phyloP scores from a whole-genome alignment of 2,113 vertebrate species.

The Lota lota region DNA sequence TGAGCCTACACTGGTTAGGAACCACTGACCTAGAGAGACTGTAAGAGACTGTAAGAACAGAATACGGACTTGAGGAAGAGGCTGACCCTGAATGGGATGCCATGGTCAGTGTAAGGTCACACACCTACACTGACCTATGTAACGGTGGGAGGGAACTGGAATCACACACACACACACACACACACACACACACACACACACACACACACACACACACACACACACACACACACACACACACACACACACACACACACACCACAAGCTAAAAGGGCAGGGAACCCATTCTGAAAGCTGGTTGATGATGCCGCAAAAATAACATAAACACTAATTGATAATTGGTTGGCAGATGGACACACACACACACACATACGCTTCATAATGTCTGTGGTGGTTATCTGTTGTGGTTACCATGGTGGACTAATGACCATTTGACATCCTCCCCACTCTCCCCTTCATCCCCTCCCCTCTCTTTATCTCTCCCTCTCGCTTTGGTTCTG shows the following conservation, averaged over 20 bases:
- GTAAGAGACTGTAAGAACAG: too few relatives aligned
- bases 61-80: too few relatives aligned
- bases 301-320: constrained; percentile 52
- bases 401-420: neutral
- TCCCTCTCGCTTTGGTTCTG: constrained; percentile 5
- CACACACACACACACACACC: neutral
- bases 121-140: too few relatives aligned
- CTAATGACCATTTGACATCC: too few relatives aligned
- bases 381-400: constrained; percentile 36
- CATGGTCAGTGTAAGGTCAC: too few relatives aligned
- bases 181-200: neutral
- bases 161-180: neutral
- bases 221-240: constrained; percentile 1
- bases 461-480: neutral
- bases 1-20: too few relatives aligned
- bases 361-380: constrained; percentile 14
- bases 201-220: constrained; percentile 10
- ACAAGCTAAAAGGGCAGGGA: constrained; percentile 42
- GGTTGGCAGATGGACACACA: constrained; percentile 9
- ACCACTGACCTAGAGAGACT: too few relatives aligned
- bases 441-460: neutral
- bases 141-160: too few relatives aligned
- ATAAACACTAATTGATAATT: constrained; percentile 41
- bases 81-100: too few relatives aligned
- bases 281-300: constrained; percentile 39